Evolutionary conservation across 2,113 vertebrate species (phyloP).

Genomic region (Lipotes vexillifer): DNA sequence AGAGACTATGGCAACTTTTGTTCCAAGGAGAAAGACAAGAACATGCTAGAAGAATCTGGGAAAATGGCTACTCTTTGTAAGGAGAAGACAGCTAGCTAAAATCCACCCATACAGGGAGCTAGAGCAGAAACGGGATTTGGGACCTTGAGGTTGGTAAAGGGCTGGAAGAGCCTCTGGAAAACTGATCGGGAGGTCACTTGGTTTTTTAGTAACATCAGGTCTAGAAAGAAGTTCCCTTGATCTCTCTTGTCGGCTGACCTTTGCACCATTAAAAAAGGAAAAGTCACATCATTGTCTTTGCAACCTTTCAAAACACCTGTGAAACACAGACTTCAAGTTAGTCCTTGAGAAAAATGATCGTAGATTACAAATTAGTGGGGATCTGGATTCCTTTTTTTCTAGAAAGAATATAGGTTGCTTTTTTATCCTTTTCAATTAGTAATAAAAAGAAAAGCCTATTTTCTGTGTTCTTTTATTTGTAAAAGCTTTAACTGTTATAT

Average conservation of each 20-base stretch:
- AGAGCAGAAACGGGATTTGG: not conserved
- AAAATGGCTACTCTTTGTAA: not conserved
- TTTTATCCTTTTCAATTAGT: not conserved
- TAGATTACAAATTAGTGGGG: not conserved
- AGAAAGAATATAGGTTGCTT: not conserved
- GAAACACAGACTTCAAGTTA: not conserved
- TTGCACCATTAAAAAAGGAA: not conserved
- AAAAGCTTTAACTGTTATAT: not conserved
- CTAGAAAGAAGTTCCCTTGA: not conserved
- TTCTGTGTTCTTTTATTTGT: not conserved
- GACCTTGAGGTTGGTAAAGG: not conserved
- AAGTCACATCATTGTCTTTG: not conserved
- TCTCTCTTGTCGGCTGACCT: not conserved
- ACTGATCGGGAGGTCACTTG: not conserved
- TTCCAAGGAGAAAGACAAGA: not conserved
- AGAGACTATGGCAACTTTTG: not conserved
- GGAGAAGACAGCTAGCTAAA: not conserved
- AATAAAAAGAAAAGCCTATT: not conserved
- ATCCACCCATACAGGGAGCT: not conserved
- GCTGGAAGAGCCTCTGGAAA: not conserved
- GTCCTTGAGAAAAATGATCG: not conserved
- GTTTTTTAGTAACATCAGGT: not conserved
- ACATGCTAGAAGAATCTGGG: not conserved
- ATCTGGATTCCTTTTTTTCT: not conserved
- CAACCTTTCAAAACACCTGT: not conserved